Evolutionary conservation across 2,797 vertebrate species (phyloP).

Genomic region (Tenualosa ilisha): DNA sequence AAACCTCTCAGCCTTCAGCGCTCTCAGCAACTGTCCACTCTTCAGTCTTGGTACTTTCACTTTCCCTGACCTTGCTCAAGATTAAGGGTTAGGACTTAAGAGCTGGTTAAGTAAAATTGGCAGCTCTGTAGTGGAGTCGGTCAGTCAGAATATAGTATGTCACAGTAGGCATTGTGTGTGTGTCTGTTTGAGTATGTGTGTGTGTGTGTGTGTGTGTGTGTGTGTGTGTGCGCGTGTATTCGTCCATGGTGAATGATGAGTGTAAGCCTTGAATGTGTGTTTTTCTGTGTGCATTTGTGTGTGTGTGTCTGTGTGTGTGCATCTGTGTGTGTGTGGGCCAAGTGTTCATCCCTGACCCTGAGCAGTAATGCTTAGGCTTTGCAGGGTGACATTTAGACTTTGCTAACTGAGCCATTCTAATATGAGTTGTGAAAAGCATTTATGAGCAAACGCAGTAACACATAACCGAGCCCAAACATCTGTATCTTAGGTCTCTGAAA

Average conservation of each 20-base stretch:
- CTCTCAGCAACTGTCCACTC: background rate
- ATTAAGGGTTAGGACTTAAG: background rate
- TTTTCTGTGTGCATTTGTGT: background rate
- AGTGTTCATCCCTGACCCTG: background rate
- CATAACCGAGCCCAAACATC: no score
- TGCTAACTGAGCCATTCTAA: no score
- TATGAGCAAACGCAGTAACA: no score
- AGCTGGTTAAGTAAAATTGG: background rate
- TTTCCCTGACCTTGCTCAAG: background rate
- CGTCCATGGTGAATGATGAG: no score
- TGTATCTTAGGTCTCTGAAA: no score
- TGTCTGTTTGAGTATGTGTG: background rate
- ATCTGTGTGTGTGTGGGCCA: background rate
- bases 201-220: conserved; percentile 13
- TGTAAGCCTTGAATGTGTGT: no score
- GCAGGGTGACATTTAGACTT: no score
- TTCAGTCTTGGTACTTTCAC: background rate
- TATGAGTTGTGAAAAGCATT: no score
- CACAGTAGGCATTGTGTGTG: background rate
- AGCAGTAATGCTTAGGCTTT: no score
- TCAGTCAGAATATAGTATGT: background rate
- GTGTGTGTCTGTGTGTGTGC: background rate
- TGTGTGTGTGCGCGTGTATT: background rate
- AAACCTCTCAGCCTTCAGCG: background rate
- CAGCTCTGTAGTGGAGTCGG: background rate